Evolutionary conservation across 2,888 invertebrate species (phyloP), one percentile per base, ranked within the genome.

Genomic region (Adelognathus sp.): DNA sequence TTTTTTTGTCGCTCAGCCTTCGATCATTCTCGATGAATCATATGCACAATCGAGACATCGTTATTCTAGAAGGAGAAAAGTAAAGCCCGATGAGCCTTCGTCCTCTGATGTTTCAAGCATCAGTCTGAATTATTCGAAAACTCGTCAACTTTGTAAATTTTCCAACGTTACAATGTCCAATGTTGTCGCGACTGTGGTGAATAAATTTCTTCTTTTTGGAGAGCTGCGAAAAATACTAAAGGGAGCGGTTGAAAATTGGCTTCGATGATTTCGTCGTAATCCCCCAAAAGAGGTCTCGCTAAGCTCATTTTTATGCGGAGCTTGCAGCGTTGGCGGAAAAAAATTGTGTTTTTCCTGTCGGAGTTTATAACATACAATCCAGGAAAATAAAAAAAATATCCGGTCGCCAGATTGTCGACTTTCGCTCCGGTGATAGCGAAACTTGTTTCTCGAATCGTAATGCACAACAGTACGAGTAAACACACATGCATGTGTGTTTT

Each of bases 251-350:
- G 29, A 39, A 72, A 29, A 58, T 64, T 21, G 21, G 73, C 73
- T 69, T 78, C 74, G 73, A 74, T 78, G 69, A 73, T 78, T 78
- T 74, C 41, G 11, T 56, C 70, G 72, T 69, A 78, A 70, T 52
- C 44, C 69, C 50, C 29, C 3, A 4, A 21, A 52, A 50, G 58
- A 69, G 27, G n/a, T 33, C 29, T 24, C 44, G 60, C 36, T 64
- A 58, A 63, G 39, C 21, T 16, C 24, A 33, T 18, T 60, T 60
- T 50, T 58, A 21, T 52, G 5, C 52, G 60, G 33, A 54, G 18
- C 21, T 61, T 14, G 60, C 60, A 60, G 31, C 52, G 31, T 52
- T 18, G 41, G 54, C 60, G 33, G 11, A 52, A 64, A 52, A 46
- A 76, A 39, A 50, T 56, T 18, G 58, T 54, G 46, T 60, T 63